These are phyloP conservation scores for Ormyrus pomaceus DNA, from an alignment of 2,888 invertebrate species.

Conservation along the genomic window DNA sequence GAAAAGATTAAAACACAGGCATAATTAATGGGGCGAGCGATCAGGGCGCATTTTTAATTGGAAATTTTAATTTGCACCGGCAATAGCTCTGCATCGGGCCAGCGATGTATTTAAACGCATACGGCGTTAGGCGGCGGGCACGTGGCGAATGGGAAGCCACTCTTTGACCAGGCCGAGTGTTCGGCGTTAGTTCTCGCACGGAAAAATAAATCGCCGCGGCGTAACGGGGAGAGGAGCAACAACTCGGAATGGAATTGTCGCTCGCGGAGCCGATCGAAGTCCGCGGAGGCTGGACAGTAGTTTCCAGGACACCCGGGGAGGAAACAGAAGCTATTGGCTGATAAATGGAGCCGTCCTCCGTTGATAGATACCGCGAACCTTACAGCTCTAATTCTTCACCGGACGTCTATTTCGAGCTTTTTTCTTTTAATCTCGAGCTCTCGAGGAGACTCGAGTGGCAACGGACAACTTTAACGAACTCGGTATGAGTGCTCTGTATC, in stretches of 20 bases:
- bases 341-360: constrained; percentile 68
- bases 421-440: constrained; percentile 65
- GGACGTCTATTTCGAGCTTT: constrained; percentile 62
- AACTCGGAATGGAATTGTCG: constrained; percentile 53
- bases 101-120: not conserved
- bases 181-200: constrained; percentile 65
- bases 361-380: constrained; percentile 70
- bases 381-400: constrained; percentile 67
- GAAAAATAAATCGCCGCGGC: constrained; percentile 68
- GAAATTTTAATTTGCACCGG: constrained; percentile 36
- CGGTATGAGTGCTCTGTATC: constrained; percentile 15
- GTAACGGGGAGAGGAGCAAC: constrained; percentile 53
- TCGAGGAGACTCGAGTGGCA: constrained; percentile 24
- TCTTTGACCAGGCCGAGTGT: constrained; percentile 42
- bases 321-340: constrained; percentile 63
- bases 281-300: constrained; percentile 59
- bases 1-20: not conserved
- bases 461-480: constrained; percentile 21
- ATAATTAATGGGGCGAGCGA: not conserved
- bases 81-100: not conserved
- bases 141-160: constrained; percentile 8
- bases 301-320: constrained; percentile 55
- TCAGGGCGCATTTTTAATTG: constrained; percentile 5
- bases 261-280: constrained; percentile 29
- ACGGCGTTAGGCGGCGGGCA: not conserved